Evolutionary conservation across 2,113 vertebrate genomes (phyloP).

Genomic region (Ramphastos sulfuratus): DNA sequence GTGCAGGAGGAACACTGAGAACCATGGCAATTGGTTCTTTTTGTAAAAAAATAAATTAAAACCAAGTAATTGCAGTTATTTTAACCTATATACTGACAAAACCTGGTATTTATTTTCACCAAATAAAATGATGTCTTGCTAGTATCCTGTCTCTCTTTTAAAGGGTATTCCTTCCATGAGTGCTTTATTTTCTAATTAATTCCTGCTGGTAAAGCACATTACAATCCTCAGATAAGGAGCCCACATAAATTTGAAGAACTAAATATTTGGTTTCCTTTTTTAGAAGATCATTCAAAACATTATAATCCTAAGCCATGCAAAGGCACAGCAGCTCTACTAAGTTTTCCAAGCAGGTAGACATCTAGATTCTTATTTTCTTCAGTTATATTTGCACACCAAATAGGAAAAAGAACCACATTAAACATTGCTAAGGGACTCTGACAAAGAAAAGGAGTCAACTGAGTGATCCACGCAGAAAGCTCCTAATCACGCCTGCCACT

Average conservation of each 20-base stretch:
- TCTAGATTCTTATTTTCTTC: background rate
- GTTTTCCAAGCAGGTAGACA: background rate
- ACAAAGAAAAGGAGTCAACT: background rate
- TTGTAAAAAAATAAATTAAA: too few relatives aligned
- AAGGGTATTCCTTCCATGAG: background rate
- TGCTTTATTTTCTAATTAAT: background rate
- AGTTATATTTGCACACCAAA: background rate
- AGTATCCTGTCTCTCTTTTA: background rate
- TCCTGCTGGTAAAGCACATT: background rate
- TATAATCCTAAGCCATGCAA: background rate
- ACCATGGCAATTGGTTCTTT: background rate
- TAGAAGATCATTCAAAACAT: background rate
- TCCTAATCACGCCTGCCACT: conserved; percentile 1
- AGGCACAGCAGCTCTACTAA: background rate
- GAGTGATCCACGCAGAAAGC: background rate
- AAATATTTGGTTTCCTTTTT: background rate
- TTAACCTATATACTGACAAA: background rate
- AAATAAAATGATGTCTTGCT: background rate
- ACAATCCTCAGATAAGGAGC: background rate
- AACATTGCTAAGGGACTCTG: background rate
- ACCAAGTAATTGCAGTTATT: background rate
- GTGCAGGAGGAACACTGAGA: background rate
- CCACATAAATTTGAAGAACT: background rate
- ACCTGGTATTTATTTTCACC: background rate
- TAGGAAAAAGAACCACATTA: conserved; percentile 1